Evolutionary conservation across 2,888 invertebrate species (phyloP), one percentile per base, ranked within the genome.

Genomic region (Cephus pygmeus): DNA sequence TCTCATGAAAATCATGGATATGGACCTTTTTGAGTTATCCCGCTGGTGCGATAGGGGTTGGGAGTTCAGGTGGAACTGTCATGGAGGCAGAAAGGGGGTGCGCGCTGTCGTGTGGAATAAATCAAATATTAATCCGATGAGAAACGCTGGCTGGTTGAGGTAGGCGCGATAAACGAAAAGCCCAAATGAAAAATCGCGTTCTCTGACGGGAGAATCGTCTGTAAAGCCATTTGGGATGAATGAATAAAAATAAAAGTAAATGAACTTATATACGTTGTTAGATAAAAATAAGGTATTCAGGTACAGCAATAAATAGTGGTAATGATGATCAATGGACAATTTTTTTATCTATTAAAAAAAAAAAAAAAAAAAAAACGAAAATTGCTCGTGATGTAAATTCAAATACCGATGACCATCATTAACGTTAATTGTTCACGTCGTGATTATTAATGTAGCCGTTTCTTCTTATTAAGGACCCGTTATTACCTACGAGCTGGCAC

Each of bases 401-500:
- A 56, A 56, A 56, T 23, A 56, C 0, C 2, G 23, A 56, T 23
- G 23, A 56, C 23, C 56, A 56, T 56, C 56, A 3, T 56, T 56
- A 56, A 56, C 23, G 23, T 56, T 56, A 56, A 56, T 56, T 56
- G 56, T 23, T 23, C 56, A 56, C 23, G 9, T 56, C 56, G 56
- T 56, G 9, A 9, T 56, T 40, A 30, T 68, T 30, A 77, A 35
- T 73, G 71, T 30, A 15, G 35, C 69, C 34, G 9, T 33, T 31
- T 30, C 33, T 40, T 69, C 12, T 30, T 69, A 68, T 69, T 69
- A 73, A 36, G 12, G 12, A 15, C n/a, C 34, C 68, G 12, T 69
- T 69, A 76, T 68, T 68, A 12, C 56, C 40, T 69, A 69, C 35
- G 76, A 34, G 40, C 68, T 40, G 75, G 73, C 75, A 75, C 73